Evolutionary conservation across 2,113 vertebrate species (phyloP), one percentile per base, ranked within the genome.

Genomic region (Malurus alboscapulatus): DNA sequence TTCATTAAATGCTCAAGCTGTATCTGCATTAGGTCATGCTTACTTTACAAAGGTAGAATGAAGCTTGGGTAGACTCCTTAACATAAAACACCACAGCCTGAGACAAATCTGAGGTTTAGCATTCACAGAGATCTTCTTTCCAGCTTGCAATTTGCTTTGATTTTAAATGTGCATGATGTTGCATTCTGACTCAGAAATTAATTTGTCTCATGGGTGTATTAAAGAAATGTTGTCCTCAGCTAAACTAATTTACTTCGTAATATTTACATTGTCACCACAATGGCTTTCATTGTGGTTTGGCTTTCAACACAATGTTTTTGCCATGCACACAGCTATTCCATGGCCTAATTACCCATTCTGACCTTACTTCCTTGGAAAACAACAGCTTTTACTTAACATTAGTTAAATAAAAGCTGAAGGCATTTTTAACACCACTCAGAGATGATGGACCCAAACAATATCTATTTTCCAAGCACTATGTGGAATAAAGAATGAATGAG

Each of bases 201-300:
- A 68, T 83, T 67, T 92, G 8, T 32, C 34, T 20, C 22, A 34
- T 22, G n/a, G 14, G 6, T 55, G 17, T 44, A 36, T 62, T 87
- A 76, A 81, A 85, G 34, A 85, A 59, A 34, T 11, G 4, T 50
- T 66, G 17, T 17, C 18, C 57, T 82, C 38, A 78, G 66, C 47
- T 87, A 51, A 95, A 91, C 36, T 75, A 11, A 11, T 67, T 86
- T 80, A 40, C 45, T 71, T 81, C 69, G 30, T 57, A 93, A 83
- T 88, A 61, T 88, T 85, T 95, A 93, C 72, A 58, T 80, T n/a
- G 59, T 73, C n/a, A n/a, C n/a, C n/a, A n/a, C n/a, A n/a, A n/a
- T n/a, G n/a, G n/a, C n/a, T n/a, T n/a, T n/a, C n/a, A n/a, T n/a
- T n/a, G n/a, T n/a, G n/a, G 36, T 63, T n/a, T 94, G 40, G 26